These are phyloP conservation scores for Ataeniobius toweri DNA, from an alignment of 2,797 vertebrate species.

Conservation along the genomic window DNA sequence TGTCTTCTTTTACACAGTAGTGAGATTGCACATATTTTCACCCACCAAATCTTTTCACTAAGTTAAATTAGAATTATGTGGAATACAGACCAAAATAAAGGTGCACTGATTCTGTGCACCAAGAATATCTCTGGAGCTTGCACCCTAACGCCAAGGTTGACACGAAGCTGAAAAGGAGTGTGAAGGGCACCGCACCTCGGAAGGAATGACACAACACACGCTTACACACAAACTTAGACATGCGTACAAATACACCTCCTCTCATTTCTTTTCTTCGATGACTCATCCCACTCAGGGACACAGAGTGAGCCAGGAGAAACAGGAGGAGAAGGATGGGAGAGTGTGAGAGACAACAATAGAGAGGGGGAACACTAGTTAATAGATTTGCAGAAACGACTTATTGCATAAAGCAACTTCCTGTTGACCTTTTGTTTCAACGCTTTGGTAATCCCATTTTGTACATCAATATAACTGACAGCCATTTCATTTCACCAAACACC, in stretches of 20 bases:
- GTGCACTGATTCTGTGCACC: conserved; percentile 5
- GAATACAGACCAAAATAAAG: neutral
- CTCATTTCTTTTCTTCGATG: conserved; percentile 68
- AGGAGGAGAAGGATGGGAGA: conserved; percentile 42
- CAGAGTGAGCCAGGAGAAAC: conserved; percentile 40
- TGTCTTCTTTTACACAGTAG: conserved; percentile 21
- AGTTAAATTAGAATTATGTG: neutral
- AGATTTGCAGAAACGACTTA: conserved; percentile 44
- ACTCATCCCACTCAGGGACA: conserved; percentile 78
- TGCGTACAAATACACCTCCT: conserved; percentile 53
- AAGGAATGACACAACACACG: conserved; percentile 63
- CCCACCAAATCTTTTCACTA: neutral
- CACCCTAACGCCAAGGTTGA: conserved; percentile 62
- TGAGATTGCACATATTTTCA: conserved; percentile 14
- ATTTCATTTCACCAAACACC: conserved; percentile 33
- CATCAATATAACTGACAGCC: conserved; percentile 35
- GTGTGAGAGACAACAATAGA: conserved; percentile 36
- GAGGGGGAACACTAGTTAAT: conserved; percentile 36
- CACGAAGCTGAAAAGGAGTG: conserved; percentile 64
- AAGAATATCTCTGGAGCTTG: conserved; percentile 32
- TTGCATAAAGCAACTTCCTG: conserved; percentile 39
- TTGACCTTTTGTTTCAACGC: conserved; percentile 58
- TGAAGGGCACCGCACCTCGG: conserved; percentile 75
- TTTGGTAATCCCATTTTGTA: conserved; percentile 42
- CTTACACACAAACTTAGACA: conserved; percentile 24